Base-by-base conservation (phyloP, 2,797 vertebrate genomes). In the Psittacula derbiana region DNA sequence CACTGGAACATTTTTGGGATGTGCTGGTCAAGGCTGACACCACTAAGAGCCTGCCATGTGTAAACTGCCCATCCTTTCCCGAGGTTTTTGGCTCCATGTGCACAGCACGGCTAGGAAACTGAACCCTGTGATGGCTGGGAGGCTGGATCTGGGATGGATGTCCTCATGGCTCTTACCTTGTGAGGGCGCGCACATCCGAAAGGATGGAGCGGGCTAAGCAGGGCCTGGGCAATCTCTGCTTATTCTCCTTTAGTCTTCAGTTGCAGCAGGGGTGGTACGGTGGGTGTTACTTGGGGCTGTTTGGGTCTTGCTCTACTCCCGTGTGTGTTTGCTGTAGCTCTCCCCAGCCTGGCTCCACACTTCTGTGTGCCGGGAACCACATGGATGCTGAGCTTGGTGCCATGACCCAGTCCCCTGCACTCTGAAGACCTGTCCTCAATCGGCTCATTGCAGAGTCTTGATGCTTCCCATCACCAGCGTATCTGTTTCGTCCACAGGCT, bases 401-500 rank as follows among this genome's bases (percentile, higher is more conserved):
- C 6, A 0, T 9, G 4, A 30, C 31, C 58, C 25, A 13, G 25
- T 44, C 30, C 33, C 27, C 43, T n/a, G 38, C 0, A 0, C 36
- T 81, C 47, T 47, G 58, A 80, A 62, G 19, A 52, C 11, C 17
- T 14, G 5, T 30, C 9, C 62, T 50, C 21, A 3, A 44, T 33
- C 14, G 0, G n/a, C 40, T 89, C 21, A 17, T 40, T 44, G 64
- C 57, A 64, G 5, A 4, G 33, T 25, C 25, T 17, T 28, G 36
- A 2, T 16, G 69, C 8, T 62, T 50, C n/a, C 27, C 40, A 4
- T 90, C 72, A 89, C 49, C 1, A 0, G 4, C 66, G 2, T 94
- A 30, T 92, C 28, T 95, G 60, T 90, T 96, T 80, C 40, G 27
- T 58, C 82, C 47, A 0, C 97, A 99, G 99, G 99, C 99, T 76